Evolutionary conservation across 2,113 vertebrate genomes (phyloP).

Genomic region (Anarhynchus alexandrinus): DNA sequence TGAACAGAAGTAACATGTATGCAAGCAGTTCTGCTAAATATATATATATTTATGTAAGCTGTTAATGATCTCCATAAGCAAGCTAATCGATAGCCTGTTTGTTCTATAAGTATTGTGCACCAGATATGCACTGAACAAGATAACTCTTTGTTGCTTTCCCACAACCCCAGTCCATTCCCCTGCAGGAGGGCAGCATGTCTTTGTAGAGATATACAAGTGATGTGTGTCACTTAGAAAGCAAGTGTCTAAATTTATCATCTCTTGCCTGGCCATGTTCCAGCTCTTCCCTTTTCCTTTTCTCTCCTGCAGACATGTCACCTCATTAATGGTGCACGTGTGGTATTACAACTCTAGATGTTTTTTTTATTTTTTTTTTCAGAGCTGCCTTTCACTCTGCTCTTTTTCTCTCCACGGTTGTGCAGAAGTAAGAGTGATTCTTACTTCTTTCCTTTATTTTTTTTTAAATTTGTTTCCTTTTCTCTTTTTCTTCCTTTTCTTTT

Average conservation of each 20-base stretch:
- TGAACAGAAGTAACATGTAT: constrained; percentile 19
- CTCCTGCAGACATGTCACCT: constrained; percentile 45
- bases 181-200: constrained; percentile 26
- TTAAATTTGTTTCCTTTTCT: background rate
- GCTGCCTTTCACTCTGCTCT: constrained; percentile 44
- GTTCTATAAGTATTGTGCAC: background rate
- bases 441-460: background rate
- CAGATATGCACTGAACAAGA: background rate
- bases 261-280: constrained; percentile 41
- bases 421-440: constrained; percentile 53
- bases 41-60: background rate
- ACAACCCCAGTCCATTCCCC: background rate
- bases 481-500: constrained; percentile 12
- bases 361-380: background rate
- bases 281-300: constrained; percentile 15
- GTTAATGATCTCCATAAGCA: background rate
- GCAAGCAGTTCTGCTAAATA: constrained; percentile 14
- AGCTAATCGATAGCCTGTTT: background rate
- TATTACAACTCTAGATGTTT: constrained; percentile 12
- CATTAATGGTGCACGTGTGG: constrained; percentile 23
- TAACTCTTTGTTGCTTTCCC: constrained; percentile 6
- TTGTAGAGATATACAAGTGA: background rate
- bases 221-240: constrained; percentile 9
- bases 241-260: constrained; percentile 38
- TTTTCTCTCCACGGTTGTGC: background rate